Evolutionary conservation across 1,140 invertebrate genomes (phyloP).

Genomic region (Riptortus pedestris): DNA sequence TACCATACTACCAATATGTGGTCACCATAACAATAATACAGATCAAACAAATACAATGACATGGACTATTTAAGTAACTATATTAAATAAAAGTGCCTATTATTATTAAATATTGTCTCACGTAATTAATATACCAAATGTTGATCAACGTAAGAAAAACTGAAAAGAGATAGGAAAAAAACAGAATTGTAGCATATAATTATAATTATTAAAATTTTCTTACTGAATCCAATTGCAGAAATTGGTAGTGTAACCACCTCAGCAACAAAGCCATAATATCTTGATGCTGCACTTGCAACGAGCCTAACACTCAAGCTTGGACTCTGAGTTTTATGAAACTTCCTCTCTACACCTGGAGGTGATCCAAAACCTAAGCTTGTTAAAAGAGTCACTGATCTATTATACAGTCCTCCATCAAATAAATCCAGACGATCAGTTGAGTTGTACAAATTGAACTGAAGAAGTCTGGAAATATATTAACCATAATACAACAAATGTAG

Average conservation of each 20-base stretch:
- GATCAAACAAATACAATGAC: too few relatives aligned
- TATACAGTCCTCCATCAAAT: conserved; percentile 89
- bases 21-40: too few relatives aligned
- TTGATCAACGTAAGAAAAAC: too few relatives aligned
- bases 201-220: too few relatives aligned
- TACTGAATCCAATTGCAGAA: conserved; percentile 77
- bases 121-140: too few relatives aligned
- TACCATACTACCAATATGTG: too few relatives aligned
- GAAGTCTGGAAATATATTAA: conserved; percentile 44
- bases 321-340: conserved; percentile 59
- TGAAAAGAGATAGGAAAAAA: too few relatives aligned
- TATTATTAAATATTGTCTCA: too few relatives aligned
- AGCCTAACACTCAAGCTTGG: conserved; percentile 81
- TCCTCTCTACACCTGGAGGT: conserved; percentile 58
- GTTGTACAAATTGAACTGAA: conserved; percentile 91
- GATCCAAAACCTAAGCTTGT: conserved; percentile 58
- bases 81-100: too few relatives aligned
- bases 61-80: too few relatives aligned
- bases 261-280: conserved; percentile 91
- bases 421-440: conserved; percentile 80
- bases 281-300: conserved; percentile 87
- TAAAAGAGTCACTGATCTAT: conserved; percentile 49
- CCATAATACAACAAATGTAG: too few relatives aligned
- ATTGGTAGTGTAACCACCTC: conserved; percentile 92
- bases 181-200: too few relatives aligned